phyloP scores from a whole-genome alignment of 2,888 invertebrate genomes.

The Oscheius sp. region DNA sequence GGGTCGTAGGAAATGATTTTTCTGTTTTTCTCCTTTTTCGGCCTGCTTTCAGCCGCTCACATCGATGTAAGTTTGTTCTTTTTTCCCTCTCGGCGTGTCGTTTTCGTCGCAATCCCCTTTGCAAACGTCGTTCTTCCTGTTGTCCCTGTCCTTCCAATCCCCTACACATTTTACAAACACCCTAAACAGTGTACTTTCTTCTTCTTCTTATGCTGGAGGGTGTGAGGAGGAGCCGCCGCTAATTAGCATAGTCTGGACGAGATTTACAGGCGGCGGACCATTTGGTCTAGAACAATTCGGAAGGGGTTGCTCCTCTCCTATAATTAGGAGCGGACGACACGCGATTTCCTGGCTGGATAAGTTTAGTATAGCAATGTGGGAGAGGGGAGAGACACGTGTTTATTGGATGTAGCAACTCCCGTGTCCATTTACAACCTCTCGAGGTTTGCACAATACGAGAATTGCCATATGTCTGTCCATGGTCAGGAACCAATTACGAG shows the following conservation, averaged over 20 bases:
- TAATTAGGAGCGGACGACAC: constrained; percentile 10
- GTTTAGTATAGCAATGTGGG: too few relatives aligned
- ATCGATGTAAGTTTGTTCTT: constrained; percentile 12
- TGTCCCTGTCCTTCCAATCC: constrained; percentile 4
- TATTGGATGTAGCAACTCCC: neutral
- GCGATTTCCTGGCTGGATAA: constrained; percentile 9
- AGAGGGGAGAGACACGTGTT: neutral
- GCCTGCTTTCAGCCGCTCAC: constrained; percentile 1
- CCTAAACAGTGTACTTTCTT: too few relatives aligned
- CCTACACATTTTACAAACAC: too few relatives aligned
- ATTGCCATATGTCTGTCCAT: neutral
- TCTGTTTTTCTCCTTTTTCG: neutral
- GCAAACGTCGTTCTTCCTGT: constrained; percentile 15
- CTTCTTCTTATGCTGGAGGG: too few relatives aligned
- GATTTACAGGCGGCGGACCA: constrained; percentile 25
- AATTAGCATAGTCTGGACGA: constrained; percentile 29
- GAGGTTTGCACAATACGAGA: constrained; percentile 13
- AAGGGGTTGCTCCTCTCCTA: neutral
- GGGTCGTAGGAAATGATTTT: neutral
- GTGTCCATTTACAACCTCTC: constrained; percentile 10
- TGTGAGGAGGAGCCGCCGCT: constrained; percentile 6
- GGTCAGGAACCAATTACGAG: neutral
- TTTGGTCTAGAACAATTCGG: constrained; percentile 29
- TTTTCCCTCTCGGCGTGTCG: neutral
- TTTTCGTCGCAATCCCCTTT: neutral